phyloP scores from a whole-genome alignment of 2,113 vertebrate genomes.

The Mustelus asterias region DNA sequence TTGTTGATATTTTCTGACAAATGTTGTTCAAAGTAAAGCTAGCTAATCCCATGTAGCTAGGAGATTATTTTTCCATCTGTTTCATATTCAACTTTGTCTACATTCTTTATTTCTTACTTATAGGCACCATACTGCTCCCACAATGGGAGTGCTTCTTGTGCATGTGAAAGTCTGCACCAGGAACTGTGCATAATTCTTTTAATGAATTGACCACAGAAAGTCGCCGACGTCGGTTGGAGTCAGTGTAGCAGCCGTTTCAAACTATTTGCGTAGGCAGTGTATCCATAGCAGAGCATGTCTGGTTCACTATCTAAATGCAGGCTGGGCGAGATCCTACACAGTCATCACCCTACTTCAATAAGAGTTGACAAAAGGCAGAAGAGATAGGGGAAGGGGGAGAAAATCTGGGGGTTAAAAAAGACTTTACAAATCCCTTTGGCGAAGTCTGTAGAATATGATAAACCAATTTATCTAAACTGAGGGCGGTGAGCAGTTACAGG shows the following conservation, averaged over 20 bases:
- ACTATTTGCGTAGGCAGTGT: background rate
- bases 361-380: background rate
- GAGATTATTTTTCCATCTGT: background rate
- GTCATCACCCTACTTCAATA: background rate
- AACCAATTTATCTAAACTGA: background rate
- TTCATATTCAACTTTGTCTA: background rate
- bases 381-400: background rate
- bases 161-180: background rate
- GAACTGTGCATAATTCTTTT: background rate
- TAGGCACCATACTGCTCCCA: background rate
- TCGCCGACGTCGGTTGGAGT: background rate
- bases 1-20: background rate
- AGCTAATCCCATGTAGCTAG: background rate
- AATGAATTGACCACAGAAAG: background rate
- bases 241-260: background rate
- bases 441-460: too few species aligned
- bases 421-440: background rate
- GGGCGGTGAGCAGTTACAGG: background rate
- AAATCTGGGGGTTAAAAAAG: background rate
- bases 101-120: background rate
- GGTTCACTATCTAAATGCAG: background rate
- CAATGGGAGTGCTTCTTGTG: background rate
- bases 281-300: background rate
- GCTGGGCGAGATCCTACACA: background rate
- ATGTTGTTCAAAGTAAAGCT: background rate